phyloP scores from a whole-genome alignment of 2,113 vertebrate genomes.

The Centropus unirufus region DNA sequence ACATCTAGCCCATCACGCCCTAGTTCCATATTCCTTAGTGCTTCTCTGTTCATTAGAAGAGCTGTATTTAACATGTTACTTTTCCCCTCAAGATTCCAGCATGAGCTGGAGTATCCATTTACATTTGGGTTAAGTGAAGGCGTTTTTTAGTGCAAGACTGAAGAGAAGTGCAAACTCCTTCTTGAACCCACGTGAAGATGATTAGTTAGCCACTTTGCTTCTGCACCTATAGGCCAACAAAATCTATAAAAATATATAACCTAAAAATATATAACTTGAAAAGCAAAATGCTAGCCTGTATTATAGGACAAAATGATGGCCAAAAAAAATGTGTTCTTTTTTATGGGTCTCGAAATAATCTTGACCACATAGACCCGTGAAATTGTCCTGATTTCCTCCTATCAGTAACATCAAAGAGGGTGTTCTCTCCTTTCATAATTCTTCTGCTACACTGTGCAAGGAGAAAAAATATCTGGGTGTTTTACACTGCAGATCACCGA shows the following conservation, averaged over 20 bases:
- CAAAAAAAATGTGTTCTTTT: background rate
- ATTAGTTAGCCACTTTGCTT: background rate
- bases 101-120: background rate
- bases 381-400: background rate
- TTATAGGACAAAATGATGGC: background rate
- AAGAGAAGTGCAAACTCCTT: background rate
- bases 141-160: background rate
- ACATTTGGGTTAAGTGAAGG: background rate
- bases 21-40: fast-evolving
- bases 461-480: background rate
- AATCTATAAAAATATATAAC: too few relatives aligned
- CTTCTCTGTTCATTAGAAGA: background rate
- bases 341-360: background rate
- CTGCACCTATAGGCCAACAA: background rate
- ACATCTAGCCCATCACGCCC: background rate
- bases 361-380: background rate
- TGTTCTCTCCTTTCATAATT: background rate
- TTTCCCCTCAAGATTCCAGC: background rate
- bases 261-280: background rate
- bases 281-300: background rate
- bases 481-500: background rate
- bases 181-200: background rate
- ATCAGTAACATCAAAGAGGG: background rate
- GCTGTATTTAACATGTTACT: background rate
- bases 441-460: background rate